Percentiles rank a stretch among this genome's conserved stretches.
phyloP scores from a whole-genome alignment of 2,113 vertebrate genomes.

The Gymnarchus niloticus region DNA sequence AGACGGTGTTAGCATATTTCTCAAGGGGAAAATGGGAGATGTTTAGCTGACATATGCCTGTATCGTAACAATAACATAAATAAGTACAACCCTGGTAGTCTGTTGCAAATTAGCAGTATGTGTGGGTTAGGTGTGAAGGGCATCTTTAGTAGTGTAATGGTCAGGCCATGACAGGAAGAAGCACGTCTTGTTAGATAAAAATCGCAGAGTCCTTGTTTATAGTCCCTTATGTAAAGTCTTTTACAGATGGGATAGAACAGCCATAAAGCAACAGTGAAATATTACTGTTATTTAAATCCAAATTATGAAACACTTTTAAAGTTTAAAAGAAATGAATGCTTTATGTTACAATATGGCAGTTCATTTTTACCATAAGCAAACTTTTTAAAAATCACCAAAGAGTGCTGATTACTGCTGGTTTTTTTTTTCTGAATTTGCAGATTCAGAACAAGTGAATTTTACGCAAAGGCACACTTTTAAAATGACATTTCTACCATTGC shows the following conservation, averaged over 20 bases:
- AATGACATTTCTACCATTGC: not conserved
- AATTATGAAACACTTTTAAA: not conserved
- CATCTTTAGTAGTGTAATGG: slow-evolving; percentile 4
- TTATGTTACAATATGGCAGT: not conserved
- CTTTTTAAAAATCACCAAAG: not conserved
- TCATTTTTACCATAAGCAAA: not conserved
- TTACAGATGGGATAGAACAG: not conserved
- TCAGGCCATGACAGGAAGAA: not conserved
- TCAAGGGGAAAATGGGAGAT: slow-evolving; percentile 22
- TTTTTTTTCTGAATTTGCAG: not conserved
- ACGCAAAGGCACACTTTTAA: not conserved
- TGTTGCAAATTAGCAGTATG: not conserved
- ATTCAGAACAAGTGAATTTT: too few species aligned
- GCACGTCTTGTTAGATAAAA: not conserved
- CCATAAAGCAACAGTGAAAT: not conserved
- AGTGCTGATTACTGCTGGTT: not conserved
- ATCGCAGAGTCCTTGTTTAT: not conserved
- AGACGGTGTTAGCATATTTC: slow-evolving; percentile 28
- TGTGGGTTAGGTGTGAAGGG: not conserved
- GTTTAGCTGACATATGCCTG: not conserved
- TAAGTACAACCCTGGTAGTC: not conserved
- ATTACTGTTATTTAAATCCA: not conserved
- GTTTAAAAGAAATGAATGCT: not conserved
- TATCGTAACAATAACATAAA: not conserved
- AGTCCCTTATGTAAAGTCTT: not conserved